These are phyloP conservation scores for Elachura formosa DNA, from an alignment of 2,113 vertebrate species.

Conservation along the genomic window DNA sequence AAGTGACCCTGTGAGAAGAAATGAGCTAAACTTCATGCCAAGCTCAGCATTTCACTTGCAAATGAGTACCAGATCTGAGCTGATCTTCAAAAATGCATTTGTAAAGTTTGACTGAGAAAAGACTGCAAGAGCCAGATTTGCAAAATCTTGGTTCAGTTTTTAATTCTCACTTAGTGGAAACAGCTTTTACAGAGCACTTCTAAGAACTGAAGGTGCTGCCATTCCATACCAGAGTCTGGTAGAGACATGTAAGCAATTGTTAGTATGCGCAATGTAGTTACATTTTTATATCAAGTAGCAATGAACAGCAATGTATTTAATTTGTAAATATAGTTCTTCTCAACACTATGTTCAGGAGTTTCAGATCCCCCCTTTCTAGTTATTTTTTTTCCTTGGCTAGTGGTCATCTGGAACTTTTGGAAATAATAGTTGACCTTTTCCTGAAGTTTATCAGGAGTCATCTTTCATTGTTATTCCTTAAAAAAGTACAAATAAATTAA, in stretches of 20 bases:
- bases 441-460: not conserved
- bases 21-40: not conserved
- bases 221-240: not conserved
- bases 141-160: not conserved
- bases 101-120: not conserved
- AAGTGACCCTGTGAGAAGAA: not conserved
- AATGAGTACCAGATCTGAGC: conserved; percentile 18
- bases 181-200: not conserved
- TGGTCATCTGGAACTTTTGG: not conserved
- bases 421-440: not conserved
- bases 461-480: not conserved
- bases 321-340: not conserved
- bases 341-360: not conserved
- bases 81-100: conserved; percentile 6
- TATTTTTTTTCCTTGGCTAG: not conserved
- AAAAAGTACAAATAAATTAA: not conserved
- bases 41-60: conserved; percentile 22
- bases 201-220: not conserved
- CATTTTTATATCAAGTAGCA: not conserved
- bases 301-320: not conserved
- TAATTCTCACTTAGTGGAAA: not conserved
- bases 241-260: not conserved
- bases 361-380: not conserved
- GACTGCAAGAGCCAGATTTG: not conserved
- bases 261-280: not conserved